Percentiles rank a stretch among this genome's conserved stretches.
phyloP scores from a whole-genome alignment of 64 coral and sea anemone species.

The Actinia tenebrosa region DNA sequence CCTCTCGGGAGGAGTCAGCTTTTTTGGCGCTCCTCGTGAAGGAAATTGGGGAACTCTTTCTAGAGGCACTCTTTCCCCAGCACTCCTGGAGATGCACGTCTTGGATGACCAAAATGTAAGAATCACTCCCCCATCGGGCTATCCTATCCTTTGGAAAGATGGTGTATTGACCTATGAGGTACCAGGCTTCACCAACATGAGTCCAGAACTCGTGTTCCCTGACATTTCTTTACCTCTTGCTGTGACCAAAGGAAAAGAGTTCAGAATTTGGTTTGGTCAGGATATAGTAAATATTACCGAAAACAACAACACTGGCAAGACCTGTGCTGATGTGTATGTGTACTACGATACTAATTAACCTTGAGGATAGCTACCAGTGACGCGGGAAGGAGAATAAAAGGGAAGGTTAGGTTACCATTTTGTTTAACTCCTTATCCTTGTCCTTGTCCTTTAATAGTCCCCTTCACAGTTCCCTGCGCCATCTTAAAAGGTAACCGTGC shows the following conservation, averaged over 20 bases:
- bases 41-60: conserved; percentile 6
- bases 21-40: no score
- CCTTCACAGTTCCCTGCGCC: no score
- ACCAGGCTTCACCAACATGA: neutral
- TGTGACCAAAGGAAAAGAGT: neutral
- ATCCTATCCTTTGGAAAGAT: neutral
- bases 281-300: neutral
- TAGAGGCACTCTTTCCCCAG: neutral
- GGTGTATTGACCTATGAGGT: neutral
- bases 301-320: neutral
- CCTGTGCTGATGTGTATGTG: neutral
- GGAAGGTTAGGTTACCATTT: no score
- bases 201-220: neutral
- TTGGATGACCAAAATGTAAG: neutral
- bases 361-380: neutral
- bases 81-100: neutral
- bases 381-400: no score
- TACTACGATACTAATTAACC: neutral
- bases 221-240: neutral
- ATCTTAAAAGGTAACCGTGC: no score
- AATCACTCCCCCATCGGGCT: neutral
- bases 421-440: no score
- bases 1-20: neutral
- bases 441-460: no score
- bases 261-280: conserved; percentile 17